Base-by-base conservation (phyloP, 1,140 invertebrate species). In the Elymnias hypermnestra region DNA sequence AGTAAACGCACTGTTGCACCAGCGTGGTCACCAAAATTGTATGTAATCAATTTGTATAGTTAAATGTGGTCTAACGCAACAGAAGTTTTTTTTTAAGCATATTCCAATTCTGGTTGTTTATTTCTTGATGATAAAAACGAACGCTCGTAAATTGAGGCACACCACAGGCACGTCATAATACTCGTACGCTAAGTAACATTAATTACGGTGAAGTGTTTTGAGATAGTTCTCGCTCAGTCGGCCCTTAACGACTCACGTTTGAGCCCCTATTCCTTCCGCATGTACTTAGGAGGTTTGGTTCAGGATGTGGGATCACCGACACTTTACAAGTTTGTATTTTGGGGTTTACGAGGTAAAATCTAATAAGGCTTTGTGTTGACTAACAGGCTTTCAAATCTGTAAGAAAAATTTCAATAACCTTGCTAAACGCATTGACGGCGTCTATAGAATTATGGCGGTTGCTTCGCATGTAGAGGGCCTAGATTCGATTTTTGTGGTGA, bases 131-230 rank as follows among this genome's bases (percentile, higher is more conserved):
- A 2, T 3, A 25, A 13, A 29, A 12, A 13, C 8, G 13, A 42
- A 28, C 14, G 2, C 38, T 18, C 8, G 36, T 47, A 6, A 21
- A 35, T 39, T 47, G 10, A 4, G 9, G 4, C 36, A 17, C 5
- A 1, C 9, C 3, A 4, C 26, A 10, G 8, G 3, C 33, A 9
- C 6, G 40, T 35, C 39, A 33, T 39, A 49, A 47, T 47, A 53
- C 46, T 47, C 38, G 26, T 47, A 31, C 25, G 50, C 42, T 25
- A 26, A 35, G 19, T 29, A 52, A 54, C 47, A 52, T 57, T 59
- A 59, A 63, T 63, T 63, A 59, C 44, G 25, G 15, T 23, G 10
- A 54, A 62, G 54, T 63, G 50, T 59, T 59, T 52, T 49, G 36
- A 53, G 56, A 63, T 59, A 63, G 56, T 63, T 53, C 38, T 40